Conservation (phyloP, 1,140 invertebrate genomes). For the Anastrepha obliqua region DNA sequence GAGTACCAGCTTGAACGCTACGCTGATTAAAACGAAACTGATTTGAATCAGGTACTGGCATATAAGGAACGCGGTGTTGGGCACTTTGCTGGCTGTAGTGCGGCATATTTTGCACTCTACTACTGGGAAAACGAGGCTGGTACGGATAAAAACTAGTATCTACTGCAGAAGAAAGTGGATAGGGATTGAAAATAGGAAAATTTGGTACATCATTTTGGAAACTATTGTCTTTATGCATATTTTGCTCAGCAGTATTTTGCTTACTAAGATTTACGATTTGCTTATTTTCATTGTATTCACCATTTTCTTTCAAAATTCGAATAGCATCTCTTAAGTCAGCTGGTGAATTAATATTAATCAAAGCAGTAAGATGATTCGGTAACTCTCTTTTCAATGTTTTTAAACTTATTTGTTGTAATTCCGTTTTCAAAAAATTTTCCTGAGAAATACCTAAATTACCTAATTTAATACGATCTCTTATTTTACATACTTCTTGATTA, state of each 20-base stretch:
- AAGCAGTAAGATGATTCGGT: neutral
- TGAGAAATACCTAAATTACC: neutral
- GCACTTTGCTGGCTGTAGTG: too few relatives aligned
- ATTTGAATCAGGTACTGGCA: too few relatives aligned
- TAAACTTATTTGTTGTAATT: slow-evolving; percentile 5
- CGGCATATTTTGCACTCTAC: too few relatives aligned
- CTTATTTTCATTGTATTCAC: neutral
- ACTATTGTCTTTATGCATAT: neutral
- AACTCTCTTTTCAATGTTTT: neutral
- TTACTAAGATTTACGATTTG: neutral
- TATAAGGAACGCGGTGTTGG: neutral
- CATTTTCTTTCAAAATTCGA: neutral
- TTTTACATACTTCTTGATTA: neutral
- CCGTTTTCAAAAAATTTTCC: neutral
- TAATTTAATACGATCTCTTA: neutral
- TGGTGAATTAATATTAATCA: neutral
- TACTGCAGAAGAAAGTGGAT: neutral
- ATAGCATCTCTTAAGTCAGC: neutral
- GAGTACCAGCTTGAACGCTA: too few relatives aligned
- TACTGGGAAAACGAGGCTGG: too few relatives aligned
- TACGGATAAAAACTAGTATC: neutral
- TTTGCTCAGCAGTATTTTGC: too few relatives aligned
- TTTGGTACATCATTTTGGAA: too few relatives aligned
- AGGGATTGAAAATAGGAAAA: neutral
- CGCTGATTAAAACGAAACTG: too few relatives aligned